These are phyloP conservation scores for Rhingia rostrata DNA, from an alignment of 2,888 invertebrate species.

Conservation along the genomic window DNA sequence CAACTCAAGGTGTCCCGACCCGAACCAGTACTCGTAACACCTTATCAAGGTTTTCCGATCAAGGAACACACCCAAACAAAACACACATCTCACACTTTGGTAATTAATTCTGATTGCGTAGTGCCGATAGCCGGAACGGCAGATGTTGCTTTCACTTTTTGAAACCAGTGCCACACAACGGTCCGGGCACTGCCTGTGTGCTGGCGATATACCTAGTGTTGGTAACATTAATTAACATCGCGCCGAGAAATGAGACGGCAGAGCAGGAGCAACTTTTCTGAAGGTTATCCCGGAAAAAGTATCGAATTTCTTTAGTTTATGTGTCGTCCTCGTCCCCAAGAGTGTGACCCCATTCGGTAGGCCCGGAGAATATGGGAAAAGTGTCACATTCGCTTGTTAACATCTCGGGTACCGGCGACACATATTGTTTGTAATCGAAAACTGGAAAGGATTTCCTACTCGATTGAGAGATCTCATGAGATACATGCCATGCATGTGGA, in stretches of 20 bases:
- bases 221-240: conserved; percentile 72
- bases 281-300: conserved; percentile 62
- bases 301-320: conserved; percentile 53
- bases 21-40: neutral
- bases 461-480: conserved; percentile 60
- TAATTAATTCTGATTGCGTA: conserved; percentile 74
- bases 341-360: conserved; percentile 37
- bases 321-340: conserved; percentile 31
- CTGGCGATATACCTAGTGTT: conserved; percentile 3
- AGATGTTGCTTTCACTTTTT: conserved; percentile 39
- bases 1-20: conserved; percentile 38
- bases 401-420: conserved; percentile 32
- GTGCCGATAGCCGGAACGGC: conserved; percentile 56
- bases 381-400: conserved; percentile 67
- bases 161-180: no score
- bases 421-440: conserved; percentile 54
- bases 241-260: conserved; percentile 45
- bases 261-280: conserved; percentile 17
- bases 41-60: conserved; percentile 57
- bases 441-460: conserved; percentile 63
- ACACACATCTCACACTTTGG: conserved; percentile 61
- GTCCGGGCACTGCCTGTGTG: neutral
- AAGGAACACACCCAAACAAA: conserved; percentile 19
- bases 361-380: conserved; percentile 23
- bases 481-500: conserved; percentile 9